phyloP scores from a whole-genome alignment of 2,888 invertebrate genomes.

The Callimorpha dominula region DNA sequence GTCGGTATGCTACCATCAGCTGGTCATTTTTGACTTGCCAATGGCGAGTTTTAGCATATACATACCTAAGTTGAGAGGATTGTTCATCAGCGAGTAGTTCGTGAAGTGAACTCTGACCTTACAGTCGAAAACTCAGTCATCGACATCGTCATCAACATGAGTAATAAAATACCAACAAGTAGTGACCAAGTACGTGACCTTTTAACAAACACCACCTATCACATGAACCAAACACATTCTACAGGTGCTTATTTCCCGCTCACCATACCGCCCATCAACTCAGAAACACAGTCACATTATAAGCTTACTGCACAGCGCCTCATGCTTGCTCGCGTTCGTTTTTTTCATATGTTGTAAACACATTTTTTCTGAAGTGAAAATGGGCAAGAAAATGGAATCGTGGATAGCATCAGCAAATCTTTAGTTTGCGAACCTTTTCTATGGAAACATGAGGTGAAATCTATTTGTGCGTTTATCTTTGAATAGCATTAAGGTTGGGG shows the following conservation, averaged over 20 bases:
- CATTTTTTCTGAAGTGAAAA: conserved; percentile 36
- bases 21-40: too few relatives aligned
- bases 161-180: too few relatives aligned
- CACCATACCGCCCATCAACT: neutral
- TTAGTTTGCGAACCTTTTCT: conserved; percentile 46
- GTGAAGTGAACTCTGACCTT: too few relatives aligned
- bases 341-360: conserved; percentile 13
- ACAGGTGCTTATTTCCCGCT: neutral
- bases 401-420: conserved; percentile 38
- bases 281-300: neutral
- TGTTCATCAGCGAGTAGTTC: too few relatives aligned
- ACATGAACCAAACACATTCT: neutral
- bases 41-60: too few relatives aligned
- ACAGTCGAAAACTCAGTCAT: too few relatives aligned
- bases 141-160: too few relatives aligned
- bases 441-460: conserved; percentile 32
- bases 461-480: conserved; percentile 39
- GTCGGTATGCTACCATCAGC: too few relatives aligned
- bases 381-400: conserved; percentile 35
- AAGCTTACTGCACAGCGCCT: conserved; percentile 1
- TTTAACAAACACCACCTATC: too few relatives aligned
- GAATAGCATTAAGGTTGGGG: conserved; percentile 36
- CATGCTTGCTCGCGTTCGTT: neutral
- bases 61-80: too few relatives aligned
- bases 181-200: too few relatives aligned